A percentile compares a stretch with the other conserved stretches of the same genome.
These are phyloP conservation scores for Globia sparganii DNA, from an alignment of 2,888 invertebrate species.

Conservation along the genomic window DNA sequence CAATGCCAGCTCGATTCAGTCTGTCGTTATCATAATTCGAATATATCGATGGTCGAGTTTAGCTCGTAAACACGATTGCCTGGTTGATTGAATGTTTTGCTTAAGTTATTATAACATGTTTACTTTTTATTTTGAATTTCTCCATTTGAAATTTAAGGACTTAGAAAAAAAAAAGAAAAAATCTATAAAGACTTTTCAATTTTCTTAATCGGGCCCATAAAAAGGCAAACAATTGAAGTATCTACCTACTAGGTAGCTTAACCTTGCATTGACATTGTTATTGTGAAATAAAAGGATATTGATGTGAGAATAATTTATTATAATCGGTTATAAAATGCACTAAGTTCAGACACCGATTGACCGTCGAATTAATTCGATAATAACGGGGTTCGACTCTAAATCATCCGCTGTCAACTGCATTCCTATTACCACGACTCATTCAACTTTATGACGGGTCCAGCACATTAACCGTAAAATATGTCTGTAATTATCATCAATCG, in stretches of 20 bases:
- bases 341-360: not conserved
- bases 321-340: not conserved
- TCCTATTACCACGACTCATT: slow-evolving; percentile 30
- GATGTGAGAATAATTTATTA: not conserved
- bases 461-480: slow-evolving; percentile 36
- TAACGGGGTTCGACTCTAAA: not conserved
- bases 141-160: slow-evolving; percentile 6
- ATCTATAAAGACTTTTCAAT: not conserved
- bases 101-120: slow-evolving; percentile 24
- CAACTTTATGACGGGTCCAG: slow-evolving; percentile 24
- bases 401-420: slow-evolving; percentile 18
- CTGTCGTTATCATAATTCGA: slow-evolving; percentile 52
- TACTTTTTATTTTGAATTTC: slow-evolving; percentile 5
- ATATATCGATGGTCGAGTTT: slow-evolving; percentile 48
- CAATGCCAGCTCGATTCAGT: slow-evolving; percentile 69
- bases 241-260: not conserved
- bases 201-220: not conserved
- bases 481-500: slow-evolving; percentile 41
- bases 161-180: too few species aligned
- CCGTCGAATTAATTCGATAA: not conserved
- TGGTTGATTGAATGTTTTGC: slow-evolving; percentile 46
- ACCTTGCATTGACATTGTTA: not conserved
- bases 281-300: not conserved
- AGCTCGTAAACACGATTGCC: slow-evolving; percentile 36
- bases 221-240: too few species aligned